Evolutionary conservation across 1,140 invertebrate species (phyloP), one percentile per base, ranked within the genome.

Genomic region (Zaprionus capensis): DNA sequence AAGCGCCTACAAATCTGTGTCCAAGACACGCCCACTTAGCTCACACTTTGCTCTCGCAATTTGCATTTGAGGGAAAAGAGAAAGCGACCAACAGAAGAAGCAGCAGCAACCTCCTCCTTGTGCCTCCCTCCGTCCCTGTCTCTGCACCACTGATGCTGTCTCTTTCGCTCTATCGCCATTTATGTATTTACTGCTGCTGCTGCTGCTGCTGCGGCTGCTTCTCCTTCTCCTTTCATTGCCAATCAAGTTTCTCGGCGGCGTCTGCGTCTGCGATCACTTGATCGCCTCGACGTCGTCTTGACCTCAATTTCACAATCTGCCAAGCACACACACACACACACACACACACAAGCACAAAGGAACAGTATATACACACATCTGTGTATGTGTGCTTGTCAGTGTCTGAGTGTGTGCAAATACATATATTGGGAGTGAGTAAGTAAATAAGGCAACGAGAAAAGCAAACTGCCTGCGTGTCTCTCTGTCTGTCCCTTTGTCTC

Each of bases 251-350:
- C 28, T 46, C 26, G 26, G 20, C 38, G 20, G 41, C 56, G 38
- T 28, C 49, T 53, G 24, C 9, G 63, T 9, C n/a, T 46, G 58
- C 58, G 71, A 74, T 74, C 72, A 75, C 51, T 64, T 76, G 70
- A 72, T 72, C 63, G 44, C 49, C 46, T 15, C 41, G 76, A 46
- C 65, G 31, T 70, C 71, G 58, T 73, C 77, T 73, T 88, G 84
- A 87, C 84, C 84, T 87, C 84, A 82, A 88, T 87, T 87, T 67
- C 65, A 70, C 73, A 83, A 87, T 81, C 69, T 75, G 65, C 51
- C 34, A 7, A 17, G 20, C 38, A 46, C 56, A 76, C 22, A 36
- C 12, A 34, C 44, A 12, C 38, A 46, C 56, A 76, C 31, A 46
- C 56, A 76, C 22, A 36, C 12, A 57, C n/a, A 34, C 44, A 12